Percentiles rank a stretch among this genome's conserved stretches.
Conservation (phyloP, 53 echinoderm and acorn worm species). For the Paracentrotus lividus region DNA sequence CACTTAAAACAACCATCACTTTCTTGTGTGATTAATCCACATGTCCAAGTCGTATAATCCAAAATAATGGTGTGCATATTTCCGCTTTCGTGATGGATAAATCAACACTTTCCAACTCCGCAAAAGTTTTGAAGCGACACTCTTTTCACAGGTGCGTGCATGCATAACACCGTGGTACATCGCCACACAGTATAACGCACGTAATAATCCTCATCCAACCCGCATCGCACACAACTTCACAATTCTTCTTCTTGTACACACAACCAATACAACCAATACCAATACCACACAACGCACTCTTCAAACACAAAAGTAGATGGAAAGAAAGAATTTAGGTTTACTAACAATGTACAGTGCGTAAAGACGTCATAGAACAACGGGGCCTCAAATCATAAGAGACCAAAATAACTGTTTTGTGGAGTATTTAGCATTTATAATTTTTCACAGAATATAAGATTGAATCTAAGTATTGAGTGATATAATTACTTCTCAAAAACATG, state of each 20-base stretch:
- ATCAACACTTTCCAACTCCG: conserved; percentile 4
- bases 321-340: not conserved
- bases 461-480: no score
- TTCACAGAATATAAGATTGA: no score
- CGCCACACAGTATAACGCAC: not conserved
- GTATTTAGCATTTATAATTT: no score
- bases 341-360: not conserved
- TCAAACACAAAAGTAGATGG: not conserved
- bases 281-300: conserved; percentile 8
- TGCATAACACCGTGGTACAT: not conserved
- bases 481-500: no score
- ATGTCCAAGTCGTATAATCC: not conserved
- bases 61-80: not conserved
- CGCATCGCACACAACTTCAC: conserved; percentile 38
- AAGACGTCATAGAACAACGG: conserved; percentile 6
- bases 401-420: not conserved
- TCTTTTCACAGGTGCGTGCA: not conserved
- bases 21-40: no score
- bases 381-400: not conserved
- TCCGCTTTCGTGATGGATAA: not conserved
- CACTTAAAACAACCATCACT: conserved; percentile 36
- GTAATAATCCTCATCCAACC: not conserved
- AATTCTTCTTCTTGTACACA: conserved; percentile 20
- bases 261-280: no score
- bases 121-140: not conserved